Evolutionary conservation across 2,888 invertebrate species (phyloP).

Genomic region (Anodontia alba): DNA sequence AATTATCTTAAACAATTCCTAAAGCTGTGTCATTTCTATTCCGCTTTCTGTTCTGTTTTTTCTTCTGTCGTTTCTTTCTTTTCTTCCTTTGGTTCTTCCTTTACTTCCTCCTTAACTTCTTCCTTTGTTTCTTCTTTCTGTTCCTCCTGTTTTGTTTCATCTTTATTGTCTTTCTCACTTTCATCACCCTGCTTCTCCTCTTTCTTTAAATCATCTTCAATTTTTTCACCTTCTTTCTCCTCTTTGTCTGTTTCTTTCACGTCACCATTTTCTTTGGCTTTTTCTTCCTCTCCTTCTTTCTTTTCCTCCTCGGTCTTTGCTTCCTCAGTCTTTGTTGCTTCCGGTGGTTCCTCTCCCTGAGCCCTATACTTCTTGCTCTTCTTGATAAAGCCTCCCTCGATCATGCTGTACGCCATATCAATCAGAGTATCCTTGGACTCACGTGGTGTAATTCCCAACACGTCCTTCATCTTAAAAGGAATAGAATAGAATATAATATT

Average conservation of each 20-base stretch:
- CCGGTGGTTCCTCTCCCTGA: conserved; percentile 45
- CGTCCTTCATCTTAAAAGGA: conserved; percentile 84
- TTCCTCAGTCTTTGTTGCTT: conserved; percentile 43
- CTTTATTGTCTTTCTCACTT: conserved; percentile 56
- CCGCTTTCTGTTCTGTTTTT: conserved; percentile 27
- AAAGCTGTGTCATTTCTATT: background rate
- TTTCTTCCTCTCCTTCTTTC: conserved; percentile 51
- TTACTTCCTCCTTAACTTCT: conserved; percentile 64
- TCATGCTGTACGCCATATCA: conserved; percentile 86
- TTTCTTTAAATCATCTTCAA: conserved; percentile 55
- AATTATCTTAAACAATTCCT: background rate
- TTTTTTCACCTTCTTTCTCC: conserved; percentile 48
- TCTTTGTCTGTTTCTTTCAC: conserved; percentile 42
- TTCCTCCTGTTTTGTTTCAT: conserved; percentile 51
- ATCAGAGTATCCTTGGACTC: conserved; percentile 85
- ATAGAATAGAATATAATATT: too few relatives aligned
- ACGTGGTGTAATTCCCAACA: conserved; percentile 85
- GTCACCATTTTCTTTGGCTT: conserved; percentile 34
- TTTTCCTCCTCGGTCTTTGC: conserved; percentile 47
- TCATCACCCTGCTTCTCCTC: conserved; percentile 49
- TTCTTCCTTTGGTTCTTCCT: conserved; percentile 50
- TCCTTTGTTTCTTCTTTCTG: conserved; percentile 62
- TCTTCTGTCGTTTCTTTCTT: conserved; percentile 37
- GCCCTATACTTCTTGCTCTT: conserved; percentile 78
- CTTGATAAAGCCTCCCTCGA: conserved; percentile 86